Conservation (phyloP, 2,888 invertebrate genomes). For the Noctua fimbriata region DNA sequence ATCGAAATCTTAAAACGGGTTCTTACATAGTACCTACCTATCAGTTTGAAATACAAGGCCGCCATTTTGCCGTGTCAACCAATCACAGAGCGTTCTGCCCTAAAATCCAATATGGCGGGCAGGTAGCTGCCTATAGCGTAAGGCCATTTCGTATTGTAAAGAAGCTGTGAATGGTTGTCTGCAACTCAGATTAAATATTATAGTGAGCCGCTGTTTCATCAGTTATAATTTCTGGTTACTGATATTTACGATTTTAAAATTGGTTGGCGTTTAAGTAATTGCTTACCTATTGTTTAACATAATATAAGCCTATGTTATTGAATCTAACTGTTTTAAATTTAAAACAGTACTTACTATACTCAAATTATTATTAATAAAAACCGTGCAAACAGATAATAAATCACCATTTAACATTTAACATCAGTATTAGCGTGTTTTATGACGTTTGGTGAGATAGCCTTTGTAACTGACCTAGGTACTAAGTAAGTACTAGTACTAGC, state of each 20-base stretch:
- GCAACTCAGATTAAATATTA: slow-evolving; percentile 58
- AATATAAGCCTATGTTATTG: background rate
- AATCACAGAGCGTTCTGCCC: slow-evolving; percentile 80
- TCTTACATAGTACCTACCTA: slow-evolving; percentile 69
- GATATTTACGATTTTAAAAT: background rate
- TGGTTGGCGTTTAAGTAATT: background rate
- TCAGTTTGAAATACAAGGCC: slow-evolving; percentile 73
- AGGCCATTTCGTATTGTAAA: slow-evolving; percentile 82
- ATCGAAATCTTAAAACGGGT: slow-evolving; percentile 63
- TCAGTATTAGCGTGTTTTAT: slow-evolving; percentile 60
- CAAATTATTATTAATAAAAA: slow-evolving; percentile 45
- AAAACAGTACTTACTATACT: slow-evolving; percentile 8
- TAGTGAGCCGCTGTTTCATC: background rate
- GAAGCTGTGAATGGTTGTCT: slow-evolving; percentile 72
- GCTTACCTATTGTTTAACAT: background rate
- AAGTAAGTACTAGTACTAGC: slow-evolving; percentile 49
- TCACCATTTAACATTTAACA: slow-evolving; percentile 50
- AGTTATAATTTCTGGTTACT: background rate
- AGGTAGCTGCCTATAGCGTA: slow-evolving; percentile 72
- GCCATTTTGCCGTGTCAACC: slow-evolving; percentile 85
- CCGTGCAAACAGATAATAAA: slow-evolving; percentile 47
- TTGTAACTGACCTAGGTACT: slow-evolving; percentile 63
- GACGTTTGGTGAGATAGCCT: slow-evolving; percentile 59
- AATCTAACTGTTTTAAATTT: slow-evolving; percentile 29
- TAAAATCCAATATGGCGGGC: slow-evolving; percentile 83